Base-by-base conservation (phyloP, 2,797 vertebrate species). In the Anabas testudineus region DNA sequence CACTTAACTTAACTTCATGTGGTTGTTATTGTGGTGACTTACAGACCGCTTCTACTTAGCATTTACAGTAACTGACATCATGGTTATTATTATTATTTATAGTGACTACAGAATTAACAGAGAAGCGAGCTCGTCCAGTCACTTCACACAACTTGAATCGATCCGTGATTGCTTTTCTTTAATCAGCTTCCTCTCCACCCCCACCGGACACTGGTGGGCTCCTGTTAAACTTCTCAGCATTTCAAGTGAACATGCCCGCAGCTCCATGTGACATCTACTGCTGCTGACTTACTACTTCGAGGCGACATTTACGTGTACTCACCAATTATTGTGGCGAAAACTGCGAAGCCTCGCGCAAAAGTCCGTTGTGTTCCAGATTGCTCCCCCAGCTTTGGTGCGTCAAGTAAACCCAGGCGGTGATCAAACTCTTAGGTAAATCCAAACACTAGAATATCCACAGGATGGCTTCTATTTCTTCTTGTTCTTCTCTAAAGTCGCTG, bases 291-390 rank as follows among this genome's bases (percentile, higher is more conserved):
- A 1, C 1, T 1, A 39, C 42, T 16, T 15, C 12, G 14, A 36
- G 2, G 34, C 7, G 0, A 21, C 7, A 24, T 43, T n/a, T 8
- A 63, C 37, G 18, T 30, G 9, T 32, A 85, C 94, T 93, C 65
- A 95, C 94, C 94, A 90, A 94, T 91, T 53, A 94, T 83, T 53
- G 90, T 94, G 82, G 92, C 92, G 88, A 93, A 81, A 92, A 94
- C 92, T 46, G 82, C 89, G 62, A 94, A 88, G 90, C 87, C 87
- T 87, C 90, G 90, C 90, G 85, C 61, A 39, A 74, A 76, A 66
- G 78, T 79, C 45, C 67, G 69, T 34, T 74, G 81, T 41, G 82
- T 81, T 74, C 69, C 83, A 55, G 67, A 87, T 66, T 76, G 85
- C 87, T 87, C 72, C 90, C 92, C 93, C 92, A 94, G 93, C 69